Base-by-base conservation (phyloP, 2,797 vertebrate species). In the Xiphorhynchus erythropygius region DNA sequence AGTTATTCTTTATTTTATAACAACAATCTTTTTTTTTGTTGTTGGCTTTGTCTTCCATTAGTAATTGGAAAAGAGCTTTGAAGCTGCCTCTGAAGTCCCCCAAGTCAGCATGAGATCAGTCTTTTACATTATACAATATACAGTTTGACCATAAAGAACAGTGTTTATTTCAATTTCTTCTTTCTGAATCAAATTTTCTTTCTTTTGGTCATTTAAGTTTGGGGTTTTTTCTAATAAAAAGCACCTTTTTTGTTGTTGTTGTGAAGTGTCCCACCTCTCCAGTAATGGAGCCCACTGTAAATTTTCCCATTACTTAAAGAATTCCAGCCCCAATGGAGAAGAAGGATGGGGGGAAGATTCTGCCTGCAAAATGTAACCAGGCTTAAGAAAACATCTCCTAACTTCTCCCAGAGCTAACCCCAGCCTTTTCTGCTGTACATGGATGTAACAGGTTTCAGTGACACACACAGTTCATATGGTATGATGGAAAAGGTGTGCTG, bases 251-350 rank as follows among this genome's bases (percentile, higher is more conserved):
- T 23, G 21, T 33, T 41, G 11, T 32, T 32, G 1, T 35, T 11
- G 11, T 24, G 19, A 50, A 19, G 9, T 9, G 25, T 50, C 14
- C 9, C 39, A 41, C 23, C 50, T 78, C 32, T n/a, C 27, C 32
- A 5, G 39, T 37, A n/a, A 16, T 37, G 24, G 17, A 59, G 2
- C 60, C 50, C 35, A 1, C 1, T 33, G 70, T 21, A 57, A 81
- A 46, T 53, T 64, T 62, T 50, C 53, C 14, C 9, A 4, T 42
- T 30, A 16, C 19, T 25, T 39, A 24, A 56, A 63, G 73, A 52
- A 77, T 17, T 56, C 32, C 56, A 65, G 14, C 15, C 35, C 28
- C 23, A 5, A 10, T 16, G 44, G 56, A 0, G 0, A 41, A 47
- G 30, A n/a, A 17, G 18, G n/a, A 46, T 3, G 1, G 6, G 87